phyloP scores from a whole-genome alignment of 2,113 vertebrate species.

The Thinocorus orbignyianus region DNA sequence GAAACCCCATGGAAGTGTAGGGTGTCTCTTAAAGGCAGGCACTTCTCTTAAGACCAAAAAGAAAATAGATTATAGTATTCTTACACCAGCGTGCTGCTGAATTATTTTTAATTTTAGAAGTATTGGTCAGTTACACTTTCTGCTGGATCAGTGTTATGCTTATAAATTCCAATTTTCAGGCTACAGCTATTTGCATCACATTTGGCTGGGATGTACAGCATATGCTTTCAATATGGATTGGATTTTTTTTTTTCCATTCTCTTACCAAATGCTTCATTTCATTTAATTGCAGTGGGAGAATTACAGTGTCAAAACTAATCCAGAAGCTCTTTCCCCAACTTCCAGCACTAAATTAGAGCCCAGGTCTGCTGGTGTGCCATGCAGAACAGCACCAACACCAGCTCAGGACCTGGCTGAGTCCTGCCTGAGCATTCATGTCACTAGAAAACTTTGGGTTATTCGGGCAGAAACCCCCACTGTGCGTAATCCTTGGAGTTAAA shows the following conservation, averaged over 20 bases:
- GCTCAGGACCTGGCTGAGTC: not conserved
- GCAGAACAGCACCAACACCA: accelerated
- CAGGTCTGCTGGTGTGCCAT: not conserved
- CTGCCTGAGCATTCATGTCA: accelerated
- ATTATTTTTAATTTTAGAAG: not conserved
- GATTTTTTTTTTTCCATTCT: not conserved
- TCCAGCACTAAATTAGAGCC: not conserved
- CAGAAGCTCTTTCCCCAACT: not conserved
- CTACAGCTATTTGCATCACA: not conserved
- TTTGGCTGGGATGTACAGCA: not conserved
- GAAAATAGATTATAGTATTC: not conserved
- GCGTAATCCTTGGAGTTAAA: not conserved
- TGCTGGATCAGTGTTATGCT: not conserved
- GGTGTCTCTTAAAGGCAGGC: not conserved
- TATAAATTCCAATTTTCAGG: not conserved
- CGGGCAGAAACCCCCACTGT: not conserved
- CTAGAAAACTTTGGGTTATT: not conserved
- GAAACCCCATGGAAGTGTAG: not conserved
- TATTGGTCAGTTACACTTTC: not conserved
- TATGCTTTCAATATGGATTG: not conserved
- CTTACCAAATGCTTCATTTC: not conserved
- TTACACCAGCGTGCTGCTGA: not conserved
- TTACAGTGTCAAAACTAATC: not conserved
- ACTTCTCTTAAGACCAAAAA: not conserved
- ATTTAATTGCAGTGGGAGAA: not conserved